Base-by-base conservation (phyloP, 1,140 invertebrate genomes). In the Papilio machaon region DNA sequence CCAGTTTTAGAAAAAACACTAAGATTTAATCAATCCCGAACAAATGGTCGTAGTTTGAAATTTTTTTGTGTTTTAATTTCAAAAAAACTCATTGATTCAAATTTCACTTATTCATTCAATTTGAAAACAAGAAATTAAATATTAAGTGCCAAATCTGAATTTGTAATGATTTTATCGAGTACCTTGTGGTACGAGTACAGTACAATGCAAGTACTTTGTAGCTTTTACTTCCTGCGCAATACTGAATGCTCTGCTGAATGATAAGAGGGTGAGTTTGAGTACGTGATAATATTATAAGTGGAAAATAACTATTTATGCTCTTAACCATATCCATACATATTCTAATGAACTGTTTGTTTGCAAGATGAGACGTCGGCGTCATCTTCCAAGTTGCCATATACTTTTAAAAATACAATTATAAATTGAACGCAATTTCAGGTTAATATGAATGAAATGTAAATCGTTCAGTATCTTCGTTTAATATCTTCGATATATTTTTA, bases 141-240 rank as follows among this genome's bases (percentile, higher is more conserved):
- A 52, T 52, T 52, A 6, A 9, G n/a, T 58, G 17, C 54, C n/a
- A 58, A 58, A 58, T 54, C 17, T 17, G 17, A 58, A 58, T 58
- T 58, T 0, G 54, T 54, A 58, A 19, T 58, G 54, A 58, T 58
- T 58, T 58, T 17, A 19, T 19, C 13, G 13, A 19, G n/a, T 17
- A 52, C 6, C 15, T 52, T 58, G 17, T 58, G 7, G 7, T 43
- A 43, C 23, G 52, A 2, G 17, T 17, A 58, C n/a, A 58, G 54
- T 58, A 58, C 54, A 58, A 58, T 58, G 17, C 54, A 58, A 58
- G 54, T 17, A n/a, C 17, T 19, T 58, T 9, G 54, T 58, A 19
- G n/a, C 54, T 58, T 19, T 58, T 58, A 58, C 54, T 58, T 58
- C 54, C 54, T 58, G 54, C 52, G 52, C 54, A 58, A 58, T 58